These are phyloP conservation scores for Lepidonotus clava DNA, from an alignment of 2,888 invertebrate genomes.

Conservation along the genomic window DNA sequence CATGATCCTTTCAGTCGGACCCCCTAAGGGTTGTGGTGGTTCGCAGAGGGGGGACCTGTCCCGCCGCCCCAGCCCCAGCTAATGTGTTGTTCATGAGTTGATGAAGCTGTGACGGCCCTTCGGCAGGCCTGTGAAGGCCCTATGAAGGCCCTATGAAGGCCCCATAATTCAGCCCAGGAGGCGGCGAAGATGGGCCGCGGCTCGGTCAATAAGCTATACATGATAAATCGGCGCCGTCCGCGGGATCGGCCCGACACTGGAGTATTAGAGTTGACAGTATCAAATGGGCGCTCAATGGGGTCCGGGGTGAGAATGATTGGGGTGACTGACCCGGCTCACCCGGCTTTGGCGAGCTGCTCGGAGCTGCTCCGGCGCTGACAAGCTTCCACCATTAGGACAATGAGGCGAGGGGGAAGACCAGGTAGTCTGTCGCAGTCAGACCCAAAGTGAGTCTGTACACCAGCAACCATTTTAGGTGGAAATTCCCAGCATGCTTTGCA, in stretches of 20 bases:
- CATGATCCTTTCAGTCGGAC: too few species aligned
- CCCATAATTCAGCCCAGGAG: not conserved
- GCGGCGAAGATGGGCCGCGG: not conserved
- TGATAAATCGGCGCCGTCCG: slow-evolving; percentile 20
- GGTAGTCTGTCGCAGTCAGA: too few species aligned
- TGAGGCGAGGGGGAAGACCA: not conserved
- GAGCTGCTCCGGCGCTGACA: not conserved
- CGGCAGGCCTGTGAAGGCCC: too few species aligned
- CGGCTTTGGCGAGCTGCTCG: not conserved
- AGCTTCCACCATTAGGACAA: slow-evolving; percentile 42
- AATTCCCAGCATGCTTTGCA: too few species aligned
- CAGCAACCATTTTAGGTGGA: too few species aligned
- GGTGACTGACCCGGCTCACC: slow-evolving; percentile 19
- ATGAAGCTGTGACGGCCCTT: too few species aligned
- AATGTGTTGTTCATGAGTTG: too few species aligned
- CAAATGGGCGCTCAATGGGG: slow-evolving; percentile 29
- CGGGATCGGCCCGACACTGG: not conserved
- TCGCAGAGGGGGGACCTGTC: too few species aligned
- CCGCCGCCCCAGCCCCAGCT: too few species aligned
- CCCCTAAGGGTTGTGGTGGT: too few species aligned
- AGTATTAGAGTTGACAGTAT: slow-evolving; percentile 28
- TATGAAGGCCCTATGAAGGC: not conserved
- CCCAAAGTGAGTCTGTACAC: too few species aligned
- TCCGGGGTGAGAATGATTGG: slow-evolving; percentile 2
- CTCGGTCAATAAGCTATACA: slow-evolving; percentile 32